phyloP scores from a whole-genome alignment of 2,113 vertebrate genomes.

The Coracopsis vasa region DNA sequence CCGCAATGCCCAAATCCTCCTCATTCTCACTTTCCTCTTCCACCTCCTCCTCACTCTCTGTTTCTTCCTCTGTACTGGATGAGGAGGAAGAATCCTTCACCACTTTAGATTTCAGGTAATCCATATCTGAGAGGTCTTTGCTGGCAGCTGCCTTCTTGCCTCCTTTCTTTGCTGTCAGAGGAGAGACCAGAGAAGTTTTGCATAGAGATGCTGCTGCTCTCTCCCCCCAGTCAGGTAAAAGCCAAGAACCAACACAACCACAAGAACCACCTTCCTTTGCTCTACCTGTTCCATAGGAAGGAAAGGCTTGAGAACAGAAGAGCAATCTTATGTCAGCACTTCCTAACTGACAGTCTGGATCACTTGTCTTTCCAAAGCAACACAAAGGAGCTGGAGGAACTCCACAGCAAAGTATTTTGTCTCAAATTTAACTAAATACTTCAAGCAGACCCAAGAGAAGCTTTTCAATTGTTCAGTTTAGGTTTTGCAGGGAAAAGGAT shows the following conservation, averaged over 20 bases:
- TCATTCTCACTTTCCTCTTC: conserved; percentile 4
- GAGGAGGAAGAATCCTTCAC: conserved; percentile 60
- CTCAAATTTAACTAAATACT: neutral
- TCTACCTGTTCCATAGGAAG: rapidly evolving
- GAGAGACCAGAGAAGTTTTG: neutral
- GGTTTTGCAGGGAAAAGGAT: neutral
- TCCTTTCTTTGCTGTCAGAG: conserved; percentile 17
- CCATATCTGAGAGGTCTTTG: conserved; percentile 88
- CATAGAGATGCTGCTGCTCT: neutral
- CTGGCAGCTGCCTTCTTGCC: conserved; percentile 50
- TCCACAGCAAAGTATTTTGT: neutral
- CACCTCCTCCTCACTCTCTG: neutral
- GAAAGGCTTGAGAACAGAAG: neutral
- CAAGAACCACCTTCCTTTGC: neutral
- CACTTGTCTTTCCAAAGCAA: neutral
- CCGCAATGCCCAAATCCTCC: neutral
- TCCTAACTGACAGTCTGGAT: neutral
- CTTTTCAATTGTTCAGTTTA: neutral
- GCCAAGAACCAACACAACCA: neutral
- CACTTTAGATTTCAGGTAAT: conserved; percentile 92
- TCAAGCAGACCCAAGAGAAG: neutral
- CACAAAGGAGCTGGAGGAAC: neutral
- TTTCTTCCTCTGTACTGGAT: conserved; percentile 46
- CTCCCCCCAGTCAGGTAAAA: neutral
- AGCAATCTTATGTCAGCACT: neutral